phyloP scores from a whole-genome alignment of 2,888 invertebrate species.

The Pandemis cinnamomeana region DNA sequence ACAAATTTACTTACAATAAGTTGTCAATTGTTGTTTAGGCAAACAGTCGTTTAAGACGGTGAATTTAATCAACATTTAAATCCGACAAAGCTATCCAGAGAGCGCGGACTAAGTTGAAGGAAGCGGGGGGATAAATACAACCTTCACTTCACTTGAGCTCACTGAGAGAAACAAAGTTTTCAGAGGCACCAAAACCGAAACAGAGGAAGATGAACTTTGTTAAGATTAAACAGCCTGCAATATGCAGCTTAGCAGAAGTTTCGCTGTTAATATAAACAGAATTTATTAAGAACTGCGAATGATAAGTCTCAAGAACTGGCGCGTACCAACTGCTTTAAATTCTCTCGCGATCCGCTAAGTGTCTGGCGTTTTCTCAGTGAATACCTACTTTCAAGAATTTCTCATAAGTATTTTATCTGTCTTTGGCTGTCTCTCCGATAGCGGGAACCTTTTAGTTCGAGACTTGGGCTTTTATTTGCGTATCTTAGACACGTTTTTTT shows the following conservation, averaged over 20 bases:
- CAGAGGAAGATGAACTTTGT: slow-evolving; percentile 35
- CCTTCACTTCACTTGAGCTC: slow-evolving; percentile 1
- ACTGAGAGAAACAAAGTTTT: slow-evolving; percentile 32
- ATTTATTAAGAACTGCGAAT: slow-evolving; percentile 40
- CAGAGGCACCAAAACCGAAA: slow-evolving; percentile 30
- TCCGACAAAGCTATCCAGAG: not conserved
- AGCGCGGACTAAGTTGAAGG: not conserved
- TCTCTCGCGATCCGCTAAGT: slow-evolving; percentile 42
- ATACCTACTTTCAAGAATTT: slow-evolving; percentile 41
- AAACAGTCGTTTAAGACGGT: not conserved
- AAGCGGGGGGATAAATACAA: not conserved
- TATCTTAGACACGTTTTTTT: slow-evolving; percentile 39
- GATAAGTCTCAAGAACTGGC: slow-evolving; percentile 39
- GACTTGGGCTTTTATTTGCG: slow-evolving; percentile 39
- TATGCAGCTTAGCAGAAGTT: slow-evolving; percentile 39
- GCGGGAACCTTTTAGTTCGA: slow-evolving; percentile 38
- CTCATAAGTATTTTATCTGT: slow-evolving; percentile 43
- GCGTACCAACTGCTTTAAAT: slow-evolving; percentile 43
- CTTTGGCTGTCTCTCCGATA: slow-evolving; percentile 40
- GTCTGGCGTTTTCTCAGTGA: slow-evolving; percentile 36
- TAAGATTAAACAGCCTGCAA: slow-evolving; percentile 41
- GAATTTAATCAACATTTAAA: not conserved
- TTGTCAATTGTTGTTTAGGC: not conserved
- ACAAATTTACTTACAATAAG: no score
- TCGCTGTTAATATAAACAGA: slow-evolving; percentile 42